A percentile compares a stretch with the other conserved stretches of the same genome.
phyloP scores from a whole-genome alignment of 2,888 invertebrate genomes.

The Timema cristinae region DNA sequence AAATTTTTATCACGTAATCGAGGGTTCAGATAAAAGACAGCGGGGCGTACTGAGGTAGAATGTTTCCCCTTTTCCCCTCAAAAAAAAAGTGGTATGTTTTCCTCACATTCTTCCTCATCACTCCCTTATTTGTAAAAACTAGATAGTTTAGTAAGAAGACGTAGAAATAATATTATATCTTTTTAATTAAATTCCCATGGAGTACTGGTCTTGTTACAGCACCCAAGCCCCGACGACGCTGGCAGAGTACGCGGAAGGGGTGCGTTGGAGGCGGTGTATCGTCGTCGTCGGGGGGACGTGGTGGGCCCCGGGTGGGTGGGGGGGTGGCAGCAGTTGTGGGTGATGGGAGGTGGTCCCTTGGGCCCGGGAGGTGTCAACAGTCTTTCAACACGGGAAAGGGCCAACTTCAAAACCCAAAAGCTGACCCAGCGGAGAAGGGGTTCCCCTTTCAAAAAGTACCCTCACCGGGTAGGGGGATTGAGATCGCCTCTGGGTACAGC shows the following conservation, averaged over 20 bases:
- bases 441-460: slow-evolving; percentile 99
- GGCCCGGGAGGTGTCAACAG: slow-evolving; percentile 46
- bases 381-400: slow-evolving; percentile 82
- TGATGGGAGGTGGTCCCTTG: slow-evolving; percentile 29
- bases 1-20: too few relatives aligned
- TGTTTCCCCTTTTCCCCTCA: too few relatives aligned
- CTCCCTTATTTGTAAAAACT: too few relatives aligned
- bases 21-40: too few relatives aligned
- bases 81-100: too few relatives aligned
- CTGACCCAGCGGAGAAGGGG: slow-evolving; percentile 97
- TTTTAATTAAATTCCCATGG: too few relatives aligned
- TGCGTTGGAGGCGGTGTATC: slow-evolving; percentile 24
- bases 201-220: slow-evolving; percentile 31
- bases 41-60: too few relatives aligned
- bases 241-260: slow-evolving; percentile 31
- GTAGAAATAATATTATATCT: too few relatives aligned
- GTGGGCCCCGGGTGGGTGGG: slow-evolving; percentile 12
- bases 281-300: slow-evolving; percentile 21
- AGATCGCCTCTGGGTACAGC: slow-evolving; percentile 92
- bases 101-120: too few relatives aligned
- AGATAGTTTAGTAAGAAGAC: too few relatives aligned
- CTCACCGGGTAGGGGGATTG: slow-evolving; percentile 91
- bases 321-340: slow-evolving; percentile 26
- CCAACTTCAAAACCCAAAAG: slow-evolving; percentile 99
- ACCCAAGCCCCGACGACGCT: slow-evolving; percentile 36